These are phyloP conservation scores for Mycetomoellerius zeteki DNA, from an alignment of 1,140 invertebrate species.

Conservation along the genomic window DNA sequence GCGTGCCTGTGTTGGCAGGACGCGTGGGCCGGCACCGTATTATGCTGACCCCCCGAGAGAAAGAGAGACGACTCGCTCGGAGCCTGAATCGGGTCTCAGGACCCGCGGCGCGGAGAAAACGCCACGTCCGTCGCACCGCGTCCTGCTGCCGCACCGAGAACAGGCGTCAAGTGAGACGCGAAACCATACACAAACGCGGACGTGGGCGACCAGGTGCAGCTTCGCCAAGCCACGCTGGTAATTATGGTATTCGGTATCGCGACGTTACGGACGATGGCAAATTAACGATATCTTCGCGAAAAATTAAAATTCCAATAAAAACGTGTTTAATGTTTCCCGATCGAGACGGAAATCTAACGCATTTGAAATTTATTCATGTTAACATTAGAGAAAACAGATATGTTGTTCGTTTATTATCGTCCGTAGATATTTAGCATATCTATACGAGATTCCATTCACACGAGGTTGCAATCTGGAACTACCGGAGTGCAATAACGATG, in stretches of 20 bases:
- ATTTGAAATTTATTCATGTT: background rate
- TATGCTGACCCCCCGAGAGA: conserved; percentile 77
- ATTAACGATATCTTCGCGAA: conserved; percentile 2
- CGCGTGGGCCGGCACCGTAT: conserved; percentile 79
- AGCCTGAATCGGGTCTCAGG: conserved; percentile 71
- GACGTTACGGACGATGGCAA: background rate
- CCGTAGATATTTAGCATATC: background rate
- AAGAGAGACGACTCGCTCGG: conserved; percentile 50
- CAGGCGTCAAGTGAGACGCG: conserved; percentile 74
- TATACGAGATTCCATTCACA: conserved; percentile 1
- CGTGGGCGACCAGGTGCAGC: conserved; percentile 75
- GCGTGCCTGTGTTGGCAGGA: conserved; percentile 77
- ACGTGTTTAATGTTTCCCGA: background rate
- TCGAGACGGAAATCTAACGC: background rate
- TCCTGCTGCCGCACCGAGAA: conserved; percentile 72
- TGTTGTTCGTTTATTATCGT: background rate
- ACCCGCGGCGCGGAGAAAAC: conserved; percentile 69
- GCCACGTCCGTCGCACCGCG: conserved; percentile 43
- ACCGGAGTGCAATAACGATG: conserved; percentile 12
- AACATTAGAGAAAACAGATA: background rate
- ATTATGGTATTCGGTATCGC: conserved; percentile 43
- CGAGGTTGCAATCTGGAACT: background rate
- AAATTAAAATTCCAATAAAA: background rate
- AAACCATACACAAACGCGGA: conserved; percentile 37
- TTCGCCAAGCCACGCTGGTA: conserved; percentile 60